Conservation (phyloP, 2,797 vertebrate genomes). For the Rhincodon typus region DNA sequence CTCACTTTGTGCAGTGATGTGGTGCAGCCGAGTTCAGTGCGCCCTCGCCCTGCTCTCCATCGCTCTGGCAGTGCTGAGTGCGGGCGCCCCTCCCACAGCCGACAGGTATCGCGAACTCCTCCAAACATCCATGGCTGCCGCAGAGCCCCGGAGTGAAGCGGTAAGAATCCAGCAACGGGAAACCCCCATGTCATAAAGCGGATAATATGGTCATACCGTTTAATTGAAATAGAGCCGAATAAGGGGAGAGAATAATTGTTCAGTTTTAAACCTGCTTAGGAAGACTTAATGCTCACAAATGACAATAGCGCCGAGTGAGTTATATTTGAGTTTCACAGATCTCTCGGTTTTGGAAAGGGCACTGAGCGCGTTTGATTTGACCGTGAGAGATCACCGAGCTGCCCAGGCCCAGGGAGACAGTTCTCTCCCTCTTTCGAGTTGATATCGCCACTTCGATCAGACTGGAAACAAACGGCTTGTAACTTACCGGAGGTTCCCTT, state of each 20-base stretch:
- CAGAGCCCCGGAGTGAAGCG: conserved; percentile 69
- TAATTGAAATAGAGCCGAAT: not conserved
- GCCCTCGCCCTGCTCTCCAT: conserved; percentile 76
- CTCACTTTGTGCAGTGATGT: conserved; percentile 56
- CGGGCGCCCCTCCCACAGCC: conserved; percentile 74
- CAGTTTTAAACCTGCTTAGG: no score
- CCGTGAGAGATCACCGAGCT: not conserved
- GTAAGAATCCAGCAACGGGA: conserved; percentile 49
- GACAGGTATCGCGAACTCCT: conserved; percentile 82
- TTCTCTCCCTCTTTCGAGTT: not conserved
- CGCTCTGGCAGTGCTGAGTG: conserved; percentile 69
- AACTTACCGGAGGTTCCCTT: not conserved
- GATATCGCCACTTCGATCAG: not conserved
- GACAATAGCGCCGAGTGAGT: no score
- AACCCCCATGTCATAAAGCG: not conserved
- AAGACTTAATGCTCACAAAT: no score
- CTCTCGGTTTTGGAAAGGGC: no score
- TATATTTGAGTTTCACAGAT: no score
- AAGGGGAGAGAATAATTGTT: not conserved
- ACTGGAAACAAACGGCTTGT: not conserved
- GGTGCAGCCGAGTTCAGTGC: conserved; percentile 72
- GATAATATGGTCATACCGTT: not conserved
- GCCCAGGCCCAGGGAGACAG: not conserved
- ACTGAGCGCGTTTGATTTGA: no score
- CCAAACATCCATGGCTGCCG: conserved; percentile 74